phyloP scores from a whole-genome alignment of 2,113 vertebrate species.

The Galemys pyrenaicus region DNA sequence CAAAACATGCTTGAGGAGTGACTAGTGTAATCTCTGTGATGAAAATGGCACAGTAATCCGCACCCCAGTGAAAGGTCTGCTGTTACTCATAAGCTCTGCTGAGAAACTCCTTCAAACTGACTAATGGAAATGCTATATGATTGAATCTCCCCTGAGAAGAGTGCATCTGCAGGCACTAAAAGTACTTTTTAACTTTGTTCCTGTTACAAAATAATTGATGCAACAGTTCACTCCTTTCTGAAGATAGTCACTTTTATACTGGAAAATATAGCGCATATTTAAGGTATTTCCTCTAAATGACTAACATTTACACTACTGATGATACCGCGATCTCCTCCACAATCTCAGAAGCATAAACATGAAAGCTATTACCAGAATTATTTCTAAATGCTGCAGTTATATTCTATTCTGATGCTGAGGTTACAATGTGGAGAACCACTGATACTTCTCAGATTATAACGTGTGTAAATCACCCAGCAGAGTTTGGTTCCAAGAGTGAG shows the following conservation, averaged over 20 bases:
- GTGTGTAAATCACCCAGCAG: not conserved
- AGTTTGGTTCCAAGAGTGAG: not conserved
- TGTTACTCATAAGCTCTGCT: slow-evolving; percentile 53
- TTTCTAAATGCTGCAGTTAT: not conserved
- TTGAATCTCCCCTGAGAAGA: slow-evolving; percentile 56
- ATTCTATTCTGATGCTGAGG: not conserved
- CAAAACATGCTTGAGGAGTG: slow-evolving; percentile 66
- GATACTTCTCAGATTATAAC: not conserved
- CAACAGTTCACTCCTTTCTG: slow-evolving; percentile 20
- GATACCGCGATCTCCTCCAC: not conserved
- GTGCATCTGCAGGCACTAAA: slow-evolving; percentile 50
- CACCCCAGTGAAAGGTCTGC: slow-evolving; percentile 39
- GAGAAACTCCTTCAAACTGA: slow-evolving; percentile 65
- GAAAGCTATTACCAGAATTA: not conserved
- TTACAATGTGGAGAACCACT: not conserved
- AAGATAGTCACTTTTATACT: not conserved
- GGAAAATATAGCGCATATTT: not conserved
- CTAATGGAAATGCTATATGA: slow-evolving; percentile 42
- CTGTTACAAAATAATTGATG: not conserved
- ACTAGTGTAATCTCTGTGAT: slow-evolving; percentile 54
- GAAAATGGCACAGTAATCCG: slow-evolving; percentile 61
- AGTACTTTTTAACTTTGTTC: slow-evolving; percentile 43
- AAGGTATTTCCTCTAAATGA: not conserved
- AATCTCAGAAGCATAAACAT: not conserved
- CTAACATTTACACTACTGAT: not conserved